Evolutionary conservation across 2,888 invertebrate species (phyloP), one percentile per base, ranked within the genome.

Genomic region (Eristalis arbustorum): DNA sequence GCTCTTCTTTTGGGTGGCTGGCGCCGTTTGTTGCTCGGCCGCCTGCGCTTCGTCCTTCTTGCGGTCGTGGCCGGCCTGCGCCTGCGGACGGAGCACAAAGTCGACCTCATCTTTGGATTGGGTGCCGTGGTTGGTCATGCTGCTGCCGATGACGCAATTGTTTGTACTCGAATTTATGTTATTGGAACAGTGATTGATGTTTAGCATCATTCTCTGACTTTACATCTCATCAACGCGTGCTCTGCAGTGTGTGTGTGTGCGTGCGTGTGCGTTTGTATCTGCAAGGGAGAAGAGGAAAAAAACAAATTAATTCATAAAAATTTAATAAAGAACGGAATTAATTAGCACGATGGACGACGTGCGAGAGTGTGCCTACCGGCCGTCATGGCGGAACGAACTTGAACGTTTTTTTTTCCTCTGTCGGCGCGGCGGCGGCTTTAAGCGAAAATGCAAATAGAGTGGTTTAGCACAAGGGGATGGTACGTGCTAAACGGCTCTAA

Each of bases 41-140:
- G 31, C 18, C 11, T 42, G 11, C 10, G 23, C 57, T 4, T 79
- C 79, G 28, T 69, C 84, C 42, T 76, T 72, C 40, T 68, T 64
- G 40, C 73, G 40, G 49, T 73, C 72, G n/a, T 28, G 31, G 18
- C 56, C 63, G 34, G 31, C 25, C 31, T 59, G 8, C 59, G 49
- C 59, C 25, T 62, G 66, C 68, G 83, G 67, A 13, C 74, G 87
- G 66, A 88, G 82, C 18, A 91, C 90, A 85, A 92, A 92, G 89
- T 92, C 92, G 49, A 92, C 92, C 89, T 92, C 92, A 90, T 92
- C 92, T 89, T 90, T 90, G 88, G 90, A 90, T 69, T 89, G 87
- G 42, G 73, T 87, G 74, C 63, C 74, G 73, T 75, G 76, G 49
- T 88, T 88, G 63, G 80, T 84, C 80, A 81, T 88, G 61, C 42